Percentiles rank a stretch among this genome's conserved stretches.
Evolutionary conservation across 2,888 invertebrate species (phyloP).

Genomic region (Mallateleia sp.): DNA sequence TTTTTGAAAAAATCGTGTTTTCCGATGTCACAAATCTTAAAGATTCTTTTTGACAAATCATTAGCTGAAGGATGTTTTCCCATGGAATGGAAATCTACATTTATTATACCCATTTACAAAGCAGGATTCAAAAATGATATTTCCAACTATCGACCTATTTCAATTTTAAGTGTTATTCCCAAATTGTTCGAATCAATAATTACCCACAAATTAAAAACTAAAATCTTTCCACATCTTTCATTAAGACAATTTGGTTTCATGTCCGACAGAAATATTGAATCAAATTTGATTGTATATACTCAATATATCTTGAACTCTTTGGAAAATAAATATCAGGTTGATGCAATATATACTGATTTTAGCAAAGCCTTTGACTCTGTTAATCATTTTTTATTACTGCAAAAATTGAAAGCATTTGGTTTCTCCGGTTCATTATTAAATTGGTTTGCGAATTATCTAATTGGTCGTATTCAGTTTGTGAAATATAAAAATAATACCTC

Average conservation of each 20-base stretch:
- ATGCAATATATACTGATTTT: conserved; percentile 3
- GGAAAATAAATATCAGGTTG: background rate
- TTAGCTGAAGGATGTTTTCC: background rate
- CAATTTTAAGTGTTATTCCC: background rate
- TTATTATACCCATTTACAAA: background rate
- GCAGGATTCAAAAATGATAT: background rate
- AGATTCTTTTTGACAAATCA: background rate
- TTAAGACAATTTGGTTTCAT: background rate
- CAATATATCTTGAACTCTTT: background rate
- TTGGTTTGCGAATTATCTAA: background rate
- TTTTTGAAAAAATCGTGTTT: background rate
- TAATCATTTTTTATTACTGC: background rate
- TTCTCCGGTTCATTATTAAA: background rate
- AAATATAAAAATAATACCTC: conserved; percentile 5
- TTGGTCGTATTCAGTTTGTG: background rate
- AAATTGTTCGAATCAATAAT: background rate
- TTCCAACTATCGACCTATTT: background rate
- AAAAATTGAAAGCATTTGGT: background rate
- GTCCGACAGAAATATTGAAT: background rate
- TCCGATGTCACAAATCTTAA: background rate
- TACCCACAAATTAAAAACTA: background rate
- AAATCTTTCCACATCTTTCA: background rate
- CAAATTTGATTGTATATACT: background rate
- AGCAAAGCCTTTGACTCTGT: conserved; percentile 11
- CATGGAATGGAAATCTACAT: background rate